Evolutionary conservation across 2,113 vertebrate species (phyloP).

Genomic region (Dicaeum eximium): DNA sequence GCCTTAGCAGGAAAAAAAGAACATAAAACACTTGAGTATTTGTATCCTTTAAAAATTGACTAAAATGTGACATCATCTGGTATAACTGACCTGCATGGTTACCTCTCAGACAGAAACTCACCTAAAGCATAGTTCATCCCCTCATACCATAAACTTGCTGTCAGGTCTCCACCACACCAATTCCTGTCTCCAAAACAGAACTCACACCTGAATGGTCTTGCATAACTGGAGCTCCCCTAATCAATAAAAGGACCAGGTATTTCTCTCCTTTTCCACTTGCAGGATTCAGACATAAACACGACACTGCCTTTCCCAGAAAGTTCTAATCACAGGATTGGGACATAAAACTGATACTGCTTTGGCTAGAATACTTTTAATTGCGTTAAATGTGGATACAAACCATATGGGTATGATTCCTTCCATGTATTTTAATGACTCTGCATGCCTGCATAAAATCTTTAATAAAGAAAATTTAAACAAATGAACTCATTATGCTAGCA

Average conservation of each 20-base stretch:
- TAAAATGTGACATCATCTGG: neutral
- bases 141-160: neutral
- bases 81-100: neutral
- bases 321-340: neutral
- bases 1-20: neutral
- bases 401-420: constrained; percentile 1
- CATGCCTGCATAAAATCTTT: neutral
- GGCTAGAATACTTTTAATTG: neutral
- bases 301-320: neutral
- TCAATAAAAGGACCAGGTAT: neutral
- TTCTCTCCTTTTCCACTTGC: neutral
- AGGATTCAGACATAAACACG: neutral
- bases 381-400: neutral
- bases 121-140: neutral
- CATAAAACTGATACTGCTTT: neutral
- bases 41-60: neutral
- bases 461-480: constrained; percentile 2
- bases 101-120: neutral
- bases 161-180: neutral
- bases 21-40: neutral
- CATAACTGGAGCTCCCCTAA: neutral
- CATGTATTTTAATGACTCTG: neutral
- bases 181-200: neutral
- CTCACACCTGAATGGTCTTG: neutral
- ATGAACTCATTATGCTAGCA: neutral